Conservation (phyloP, 1,140 invertebrate genomes). For the Aethina tumida region DNA sequence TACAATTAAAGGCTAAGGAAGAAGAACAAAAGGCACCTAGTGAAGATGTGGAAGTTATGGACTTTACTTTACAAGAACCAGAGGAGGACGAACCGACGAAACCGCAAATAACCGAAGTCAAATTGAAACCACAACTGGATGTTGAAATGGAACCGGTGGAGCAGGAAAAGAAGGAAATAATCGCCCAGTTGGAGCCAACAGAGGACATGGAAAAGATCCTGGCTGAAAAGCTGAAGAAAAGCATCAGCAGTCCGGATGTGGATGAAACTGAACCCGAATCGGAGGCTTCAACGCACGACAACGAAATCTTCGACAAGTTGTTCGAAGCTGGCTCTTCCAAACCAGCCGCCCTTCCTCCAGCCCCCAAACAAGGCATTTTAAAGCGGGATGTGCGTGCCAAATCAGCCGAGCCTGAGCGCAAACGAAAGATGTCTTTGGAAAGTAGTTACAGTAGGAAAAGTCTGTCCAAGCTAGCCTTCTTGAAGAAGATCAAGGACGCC, state of each 20-base stretch:
- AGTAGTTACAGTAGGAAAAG: constrained; percentile 33
- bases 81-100: constrained; percentile 1
- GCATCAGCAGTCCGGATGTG: too few species aligned
- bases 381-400: constrained; percentile 18
- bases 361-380: too few species aligned
- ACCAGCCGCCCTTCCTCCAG: not conserved
- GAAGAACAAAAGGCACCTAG: not conserved
- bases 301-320: constrained; percentile 14
- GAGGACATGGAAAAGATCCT: constrained; percentile 1
- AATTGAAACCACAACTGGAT: constrained; percentile 10
- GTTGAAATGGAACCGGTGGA: constrained; percentile 4
- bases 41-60: too few species aligned
- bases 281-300: not conserved
- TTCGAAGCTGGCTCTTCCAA: constrained; percentile 12
- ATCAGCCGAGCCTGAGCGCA: constrained; percentile 28
- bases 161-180: constrained; percentile 5
- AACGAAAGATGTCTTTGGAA: constrained; percentile 30
- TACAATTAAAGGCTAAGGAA: not conserved
- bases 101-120: not conserved
- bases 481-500: constrained; percentile 29
- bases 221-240: constrained; percentile 3
- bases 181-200: not conserved
- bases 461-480: constrained; percentile 26
- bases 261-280: not conserved
- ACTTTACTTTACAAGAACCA: too few species aligned